Base-by-base conservation (phyloP, 2,113 vertebrate genomes). In the Ameiurus melas region DNA sequence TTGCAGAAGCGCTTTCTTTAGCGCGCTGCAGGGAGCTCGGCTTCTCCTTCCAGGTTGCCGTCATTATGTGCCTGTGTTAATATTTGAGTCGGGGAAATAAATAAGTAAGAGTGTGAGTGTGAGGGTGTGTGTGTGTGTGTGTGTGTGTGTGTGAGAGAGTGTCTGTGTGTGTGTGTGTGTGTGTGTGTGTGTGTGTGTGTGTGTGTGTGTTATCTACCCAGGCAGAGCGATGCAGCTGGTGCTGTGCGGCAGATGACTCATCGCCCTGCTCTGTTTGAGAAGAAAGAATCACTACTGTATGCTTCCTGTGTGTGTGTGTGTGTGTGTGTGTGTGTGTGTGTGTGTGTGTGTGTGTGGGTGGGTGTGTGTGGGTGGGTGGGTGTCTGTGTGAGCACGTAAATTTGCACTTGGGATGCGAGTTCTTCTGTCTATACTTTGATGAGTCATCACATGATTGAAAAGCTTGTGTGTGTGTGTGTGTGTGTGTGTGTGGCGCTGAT, bases 211-310 rank as follows among this genome's bases (percentile, higher is more conserved):
- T 87, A 77, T 88, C 82, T 92, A 89, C 84, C 84, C 58, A 84
- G 86, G 85, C 87, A 87, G 84, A 88, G 87, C 85, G 90, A 88
- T 92, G 91, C 90, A 91, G 89, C 87, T 87, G 89, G 89, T 85
- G 88, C 87, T 91, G 92, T 90, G 88, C 80, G 79, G 89, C 70
- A 89, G 79, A 86, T 92, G 92, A 93, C 90, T 92, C 92, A 92
- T 92, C 91, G 33, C 89, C 84, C 78, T 83, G 62, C 91, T 92
- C 91, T 90, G 79, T 93, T 92, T 91, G 89, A 90, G 87, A 89
- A 90, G 86, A 90, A 83, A 90, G 84, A 90, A 90, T 91, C 87
- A 90, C 86, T 90, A 47, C 43, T 47, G 43, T 47, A 68, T 90
- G 87, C 57, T 73, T 77, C 19, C 73, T 78, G 47, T 73, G 51